A percentile compares a stretch with the other conserved stretches of the same genome.
Evolutionary conservation across 2,797 vertebrate species (phyloP).

Genomic region (Tauraco hartlaubi): DNA sequence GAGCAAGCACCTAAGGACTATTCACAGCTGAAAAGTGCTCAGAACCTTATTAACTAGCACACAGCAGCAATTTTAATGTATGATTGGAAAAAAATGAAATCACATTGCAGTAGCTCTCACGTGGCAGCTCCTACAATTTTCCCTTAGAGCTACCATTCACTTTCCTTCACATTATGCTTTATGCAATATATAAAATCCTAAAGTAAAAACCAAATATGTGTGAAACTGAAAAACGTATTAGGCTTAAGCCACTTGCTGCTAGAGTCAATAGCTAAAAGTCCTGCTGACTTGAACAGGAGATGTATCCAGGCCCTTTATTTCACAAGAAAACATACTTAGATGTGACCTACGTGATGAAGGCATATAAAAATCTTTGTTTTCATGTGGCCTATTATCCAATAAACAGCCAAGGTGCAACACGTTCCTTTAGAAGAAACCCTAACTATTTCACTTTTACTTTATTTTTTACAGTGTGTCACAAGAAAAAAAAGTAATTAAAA

Average conservation of each 20-base stretch:
- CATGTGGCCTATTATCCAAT: neutral
- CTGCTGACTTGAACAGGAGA: neutral
- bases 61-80: neutral
- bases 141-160: neutral
- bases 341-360: neutral
- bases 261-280: neutral
- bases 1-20: neutral
- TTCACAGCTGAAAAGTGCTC: slow-evolving; percentile 28
- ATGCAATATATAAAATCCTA: neutral
- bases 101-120: neutral
- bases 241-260: neutral
- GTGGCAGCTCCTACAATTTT: neutral
- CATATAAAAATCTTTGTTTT: neutral
- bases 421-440: neutral
- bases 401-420: neutral
- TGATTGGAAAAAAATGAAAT: slow-evolving; percentile 9
- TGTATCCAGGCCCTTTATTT: neutral
- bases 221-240: neutral
- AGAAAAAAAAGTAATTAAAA: neutral
- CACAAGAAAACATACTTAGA: neutral
- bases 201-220: neutral
- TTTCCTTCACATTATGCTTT: neutral
- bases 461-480: neutral
- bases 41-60: slow-evolving; percentile 6
- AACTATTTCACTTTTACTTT: neutral